phyloP scores from a whole-genome alignment of 2,888 invertebrate species.

The Silvanus unidentatus region DNA sequence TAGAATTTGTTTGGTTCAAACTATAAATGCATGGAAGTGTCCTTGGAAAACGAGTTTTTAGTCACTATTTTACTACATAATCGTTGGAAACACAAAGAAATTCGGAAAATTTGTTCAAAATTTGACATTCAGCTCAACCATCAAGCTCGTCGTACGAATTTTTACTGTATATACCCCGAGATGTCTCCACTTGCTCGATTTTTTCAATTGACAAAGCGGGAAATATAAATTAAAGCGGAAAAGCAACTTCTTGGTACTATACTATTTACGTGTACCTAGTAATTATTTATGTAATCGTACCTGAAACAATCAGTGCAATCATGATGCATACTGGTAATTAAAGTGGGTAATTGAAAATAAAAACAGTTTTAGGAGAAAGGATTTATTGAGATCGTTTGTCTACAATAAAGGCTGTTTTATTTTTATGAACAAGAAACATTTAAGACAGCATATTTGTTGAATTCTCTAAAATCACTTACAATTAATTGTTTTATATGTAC shows the following conservation, averaged over 20 bases:
- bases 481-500: constrained; percentile 11
- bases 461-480: constrained; percentile 16
- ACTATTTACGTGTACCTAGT: too few relatives aligned
- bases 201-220: too few relatives aligned
- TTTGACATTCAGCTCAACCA: neutral
- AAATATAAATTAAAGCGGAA: too few relatives aligned
- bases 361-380: constrained; percentile 14
- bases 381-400: constrained; percentile 26
- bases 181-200: too few relatives aligned
- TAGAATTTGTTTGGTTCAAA: neutral
- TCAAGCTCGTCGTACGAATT: too few relatives aligned
- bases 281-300: neutral
- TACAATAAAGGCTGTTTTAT: constrained; percentile 20
- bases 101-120: neutral
- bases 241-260: too few relatives aligned
- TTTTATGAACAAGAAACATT: constrained; percentile 24
- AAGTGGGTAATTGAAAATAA: neutral
- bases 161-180: too few relatives aligned
- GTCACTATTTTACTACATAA: too few relatives aligned
- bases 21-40: too few relatives aligned
- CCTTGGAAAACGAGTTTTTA: too few relatives aligned
- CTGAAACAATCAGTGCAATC: too few relatives aligned
- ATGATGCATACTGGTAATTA: neutral
- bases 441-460: constrained; percentile 17
- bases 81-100: neutral